A percentile compares a stretch with the other conserved stretches of the same genome.
phyloP scores from a whole-genome alignment of 2,888 invertebrate genomes.

The Caenorhabditis virilis region DNA sequence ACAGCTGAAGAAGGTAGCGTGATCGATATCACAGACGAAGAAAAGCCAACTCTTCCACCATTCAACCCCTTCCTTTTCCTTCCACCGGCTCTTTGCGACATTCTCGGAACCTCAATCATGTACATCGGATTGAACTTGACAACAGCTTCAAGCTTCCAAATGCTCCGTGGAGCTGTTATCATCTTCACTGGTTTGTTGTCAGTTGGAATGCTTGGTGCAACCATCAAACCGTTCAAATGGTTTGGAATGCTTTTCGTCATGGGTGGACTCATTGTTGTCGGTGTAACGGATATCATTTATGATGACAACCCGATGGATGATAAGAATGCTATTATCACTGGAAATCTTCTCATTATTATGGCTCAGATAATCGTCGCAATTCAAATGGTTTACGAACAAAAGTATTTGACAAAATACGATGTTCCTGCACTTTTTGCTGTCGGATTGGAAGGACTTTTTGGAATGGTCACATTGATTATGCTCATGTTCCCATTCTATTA shows the following conservation, averaged over 20 bases:
- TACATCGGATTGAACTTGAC: constrained; percentile 89
- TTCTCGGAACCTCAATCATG: constrained; percentile 85
- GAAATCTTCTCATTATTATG: constrained; percentile 74
- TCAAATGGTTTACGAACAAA: constrained; percentile 94
- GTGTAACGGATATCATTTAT: constrained; percentile 68
- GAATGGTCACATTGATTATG: constrained; percentile 67
- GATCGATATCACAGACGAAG: constrained; percentile 51
- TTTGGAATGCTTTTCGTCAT: constrained; percentile 70
- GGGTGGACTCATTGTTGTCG: constrained; percentile 67
- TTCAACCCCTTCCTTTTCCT: constrained; percentile 81
- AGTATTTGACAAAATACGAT: constrained; percentile 80
- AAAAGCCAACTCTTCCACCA: constrained; percentile 72
- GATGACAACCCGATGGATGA: constrained; percentile 57
- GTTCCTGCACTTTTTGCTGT: constrained; percentile 88
- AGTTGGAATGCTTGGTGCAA: constrained; percentile 78
- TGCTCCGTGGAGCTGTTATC: constrained; percentile 88
- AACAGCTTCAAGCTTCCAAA: constrained; percentile 91
- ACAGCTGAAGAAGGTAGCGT: constrained; percentile 48
- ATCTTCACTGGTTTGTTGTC: constrained; percentile 87
- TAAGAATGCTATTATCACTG: constrained; percentile 77
- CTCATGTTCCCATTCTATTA: constrained; percentile 82
- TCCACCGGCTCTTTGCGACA: constrained; percentile 86
- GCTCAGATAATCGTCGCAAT: constrained; percentile 81
- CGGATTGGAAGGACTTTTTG: constrained; percentile 79
- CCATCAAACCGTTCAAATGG: constrained; percentile 70